Evolutionary conservation across 1,140 invertebrate genomes (phyloP).

Genomic region (Sipha flava): DNA sequence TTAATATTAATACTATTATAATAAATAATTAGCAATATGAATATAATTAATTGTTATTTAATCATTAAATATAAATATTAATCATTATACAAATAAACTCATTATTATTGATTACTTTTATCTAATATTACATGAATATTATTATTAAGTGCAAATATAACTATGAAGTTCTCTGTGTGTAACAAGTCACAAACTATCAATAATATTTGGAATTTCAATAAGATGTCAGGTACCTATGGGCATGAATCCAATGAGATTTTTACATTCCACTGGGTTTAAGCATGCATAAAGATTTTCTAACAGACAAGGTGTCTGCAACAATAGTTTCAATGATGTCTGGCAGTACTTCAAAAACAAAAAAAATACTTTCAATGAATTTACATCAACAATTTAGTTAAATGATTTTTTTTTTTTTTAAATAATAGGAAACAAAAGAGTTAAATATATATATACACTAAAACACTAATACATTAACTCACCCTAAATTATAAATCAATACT

Average conservation of each 20-base stretch:
- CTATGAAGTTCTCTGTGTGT: background rate
- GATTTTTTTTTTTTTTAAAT: too few relatives aligned
- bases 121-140: background rate
- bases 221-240: background rate
- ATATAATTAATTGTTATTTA: background rate
- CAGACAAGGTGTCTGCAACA: background rate
- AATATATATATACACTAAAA: too few relatives aligned
- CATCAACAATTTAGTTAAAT: background rate
- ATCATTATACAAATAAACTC: too few relatives aligned
- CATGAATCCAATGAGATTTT: background rate
- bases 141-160: background rate
- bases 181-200: background rate
- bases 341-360: background rate
- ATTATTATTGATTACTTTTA: background rate
- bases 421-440: too few relatives aligned
- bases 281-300: background rate
- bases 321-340: background rate
- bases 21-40: too few relatives aligned
- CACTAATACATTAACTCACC: background rate
- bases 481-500: background rate
- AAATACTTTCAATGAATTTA: background rate
- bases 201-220: background rate
- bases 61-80: too few relatives aligned
- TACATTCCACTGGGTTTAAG: background rate
- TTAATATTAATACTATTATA: background rate